Evolutionary conservation across 2,113 vertebrate genomes (phyloP).

Genomic region (Sitta europaea): DNA sequence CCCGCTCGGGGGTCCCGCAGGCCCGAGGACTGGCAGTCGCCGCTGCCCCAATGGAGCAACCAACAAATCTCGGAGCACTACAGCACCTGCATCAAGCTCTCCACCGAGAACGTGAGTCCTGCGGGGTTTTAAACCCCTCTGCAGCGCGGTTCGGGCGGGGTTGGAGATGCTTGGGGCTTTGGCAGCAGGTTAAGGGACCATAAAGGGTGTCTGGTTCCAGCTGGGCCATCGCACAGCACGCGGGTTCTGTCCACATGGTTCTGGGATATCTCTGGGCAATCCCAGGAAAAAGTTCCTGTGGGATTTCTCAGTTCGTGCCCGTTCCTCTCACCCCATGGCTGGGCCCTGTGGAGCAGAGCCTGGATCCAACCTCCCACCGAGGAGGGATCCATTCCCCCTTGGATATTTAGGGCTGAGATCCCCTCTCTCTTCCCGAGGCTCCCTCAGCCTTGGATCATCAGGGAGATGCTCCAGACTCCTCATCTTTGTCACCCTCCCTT

Average conservation of each 20-base stretch:
- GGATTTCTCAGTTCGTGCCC: neutral
- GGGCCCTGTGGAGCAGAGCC: neutral
- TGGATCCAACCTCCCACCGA: neutral
- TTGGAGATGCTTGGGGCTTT: neutral
- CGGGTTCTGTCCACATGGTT: too few species aligned
- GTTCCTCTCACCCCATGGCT: accelerated
- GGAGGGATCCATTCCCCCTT: too few species aligned
- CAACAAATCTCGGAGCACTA: conserved; percentile 92
- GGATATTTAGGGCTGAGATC: neutral
- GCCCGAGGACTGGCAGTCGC: neutral
- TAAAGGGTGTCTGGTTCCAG: too few species aligned
- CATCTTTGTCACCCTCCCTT: neutral
- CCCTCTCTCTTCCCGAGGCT: neutral
- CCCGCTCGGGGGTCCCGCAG: conserved; percentile 21
- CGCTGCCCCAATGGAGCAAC: conserved; percentile 80
- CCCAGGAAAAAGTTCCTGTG: neutral
- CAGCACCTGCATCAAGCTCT: conserved; percentile 93
- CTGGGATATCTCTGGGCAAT: neutral
- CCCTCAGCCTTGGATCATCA: neutral
- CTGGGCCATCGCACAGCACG: neutral
- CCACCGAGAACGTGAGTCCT: conserved; percentile 88
- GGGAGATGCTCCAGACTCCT: neutral
- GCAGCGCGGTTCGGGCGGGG: too few species aligned
- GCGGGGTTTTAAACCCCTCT: accelerated
- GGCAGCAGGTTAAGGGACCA: accelerated